Evolutionary conservation across 2,797 vertebrate species (phyloP), one percentile per base, ranked within the genome.

Genomic region (Acipenser oxyrinchus): DNA sequence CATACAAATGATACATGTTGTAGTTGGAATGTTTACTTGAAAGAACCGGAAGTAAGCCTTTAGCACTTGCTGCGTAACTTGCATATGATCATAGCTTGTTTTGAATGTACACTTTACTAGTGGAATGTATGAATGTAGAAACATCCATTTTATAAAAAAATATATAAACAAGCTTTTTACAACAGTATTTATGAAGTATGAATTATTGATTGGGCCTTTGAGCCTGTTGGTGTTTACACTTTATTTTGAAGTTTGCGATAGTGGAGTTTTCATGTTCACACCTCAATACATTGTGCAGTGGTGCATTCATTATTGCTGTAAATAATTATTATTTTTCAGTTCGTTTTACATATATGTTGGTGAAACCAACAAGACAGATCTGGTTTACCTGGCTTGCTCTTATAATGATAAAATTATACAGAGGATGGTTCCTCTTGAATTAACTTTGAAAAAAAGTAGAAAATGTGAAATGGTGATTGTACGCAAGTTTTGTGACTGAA

Each of bases 71-170:
- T 71, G 66, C 72, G 74, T 67, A 67, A 73, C 69, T 72, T 75
- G 67, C 71, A 73, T 72, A 71, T 61, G 71, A 81, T 75, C 70
- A 69, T 69, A 74, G 75, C 71, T 75, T 49, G 74, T 82, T 79
- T 78, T 75, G 87, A 88, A 88, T 88, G 83, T 88, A 83, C 79
- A 76, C 76, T 77, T 76, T 86, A 72, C 75, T 84, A 84, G 78
- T 88, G 86, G 85, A 88, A 87, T 89, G 86, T 89, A 89, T 84
- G 82, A 80, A 84, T 81, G 75, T 83, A 86, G 78, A 75, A 55
- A 72, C 72, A 78, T 79, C 78, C 76, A 80, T 86, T 82, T 66
- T 87, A 37, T 37, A 37, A 37, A 37, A 37, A 37, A 37, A 37
- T 37, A 37, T 37, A 37, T 37, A 37, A 37, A 37, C 23, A 3